Evolutionary conservation across 1,140 invertebrate species (phyloP).

Genomic region (Xylocopa sonorina): DNA sequence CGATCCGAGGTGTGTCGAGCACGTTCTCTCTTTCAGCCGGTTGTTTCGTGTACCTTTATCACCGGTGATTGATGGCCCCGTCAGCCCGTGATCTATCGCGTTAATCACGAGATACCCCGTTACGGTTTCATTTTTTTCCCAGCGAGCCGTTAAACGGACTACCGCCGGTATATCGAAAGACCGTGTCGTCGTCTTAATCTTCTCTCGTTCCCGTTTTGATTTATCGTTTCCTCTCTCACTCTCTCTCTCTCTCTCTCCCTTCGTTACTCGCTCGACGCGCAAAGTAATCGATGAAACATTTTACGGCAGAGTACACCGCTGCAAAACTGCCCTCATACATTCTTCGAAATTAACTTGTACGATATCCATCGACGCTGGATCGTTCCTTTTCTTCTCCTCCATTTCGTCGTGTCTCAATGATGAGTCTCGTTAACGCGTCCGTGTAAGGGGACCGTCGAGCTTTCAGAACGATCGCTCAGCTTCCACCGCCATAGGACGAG

Average conservation of each 20-base stretch:
- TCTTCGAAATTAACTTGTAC: neutral
- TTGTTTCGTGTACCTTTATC: slow-evolving; percentile 3
- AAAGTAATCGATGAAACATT: no score
- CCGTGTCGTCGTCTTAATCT: slow-evolving; percentile 15
- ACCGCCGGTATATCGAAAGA: neutral
- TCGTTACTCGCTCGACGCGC: neutral
- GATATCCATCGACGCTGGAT: neutral
- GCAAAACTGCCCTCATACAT: neutral
- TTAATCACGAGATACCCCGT: slow-evolving; percentile 24
- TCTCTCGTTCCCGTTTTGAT: neutral
- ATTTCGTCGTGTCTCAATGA: neutral
- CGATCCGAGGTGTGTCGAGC: neutral
- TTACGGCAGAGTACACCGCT: no score
- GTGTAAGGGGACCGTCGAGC: no score
- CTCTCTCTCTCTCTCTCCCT: no score
- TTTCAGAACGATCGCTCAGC: no score
- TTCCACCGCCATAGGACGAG: no score
- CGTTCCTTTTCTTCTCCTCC: neutral
- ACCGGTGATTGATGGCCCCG: slow-evolving; percentile 11
- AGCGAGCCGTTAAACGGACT: neutral
- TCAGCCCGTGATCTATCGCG: slow-evolving; percentile 36
- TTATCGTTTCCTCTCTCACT: neutral
- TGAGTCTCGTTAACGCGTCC: no score
- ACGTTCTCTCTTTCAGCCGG: neutral
- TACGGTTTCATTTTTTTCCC: slow-evolving; percentile 12